phyloP scores from a whole-genome alignment of 2,888 invertebrate genomes.

The Trissolcus japonicus region DNA sequence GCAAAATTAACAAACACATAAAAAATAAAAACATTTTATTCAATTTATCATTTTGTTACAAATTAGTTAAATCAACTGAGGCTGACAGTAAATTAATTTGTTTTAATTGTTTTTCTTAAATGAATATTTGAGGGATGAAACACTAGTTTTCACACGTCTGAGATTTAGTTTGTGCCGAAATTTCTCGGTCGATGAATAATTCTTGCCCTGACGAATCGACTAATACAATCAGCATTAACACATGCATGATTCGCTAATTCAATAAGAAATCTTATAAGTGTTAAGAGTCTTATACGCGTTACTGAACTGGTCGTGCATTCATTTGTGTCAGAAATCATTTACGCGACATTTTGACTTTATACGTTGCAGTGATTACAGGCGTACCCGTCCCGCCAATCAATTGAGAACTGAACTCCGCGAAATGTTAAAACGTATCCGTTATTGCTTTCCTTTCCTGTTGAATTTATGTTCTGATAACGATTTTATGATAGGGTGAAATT shows the following conservation, averaged over 20 bases:
- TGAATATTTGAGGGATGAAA: not conserved
- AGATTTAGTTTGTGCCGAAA: not conserved
- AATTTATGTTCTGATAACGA: no score
- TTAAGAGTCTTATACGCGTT: constrained; percentile 43
- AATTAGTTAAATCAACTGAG: no score
- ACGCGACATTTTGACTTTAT: constrained; percentile 32
- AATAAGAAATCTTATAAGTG: constrained; percentile 48
- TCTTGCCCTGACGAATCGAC: constrained; percentile 29
- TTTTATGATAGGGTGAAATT: not conserved
- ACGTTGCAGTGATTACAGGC: not conserved
- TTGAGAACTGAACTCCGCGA: no score
- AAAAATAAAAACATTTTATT: no score
- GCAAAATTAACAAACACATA: not conserved
- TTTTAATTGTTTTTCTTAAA: not conserved
- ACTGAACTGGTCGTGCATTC: constrained; percentile 39
- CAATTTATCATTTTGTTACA: no score
- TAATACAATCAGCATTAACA: constrained; percentile 39
- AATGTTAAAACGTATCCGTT: no score
- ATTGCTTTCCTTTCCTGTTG: no score
- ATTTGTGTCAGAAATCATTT: constrained; percentile 49
- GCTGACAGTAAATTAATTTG: not conserved
- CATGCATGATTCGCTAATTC: constrained; percentile 27
- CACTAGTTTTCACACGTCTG: constrained; percentile 2
- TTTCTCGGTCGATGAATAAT: not conserved
- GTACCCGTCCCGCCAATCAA: not conserved